Base-by-base conservation (phyloP, 1,140 invertebrate genomes). In the Marisa cornuarietis region DNA sequence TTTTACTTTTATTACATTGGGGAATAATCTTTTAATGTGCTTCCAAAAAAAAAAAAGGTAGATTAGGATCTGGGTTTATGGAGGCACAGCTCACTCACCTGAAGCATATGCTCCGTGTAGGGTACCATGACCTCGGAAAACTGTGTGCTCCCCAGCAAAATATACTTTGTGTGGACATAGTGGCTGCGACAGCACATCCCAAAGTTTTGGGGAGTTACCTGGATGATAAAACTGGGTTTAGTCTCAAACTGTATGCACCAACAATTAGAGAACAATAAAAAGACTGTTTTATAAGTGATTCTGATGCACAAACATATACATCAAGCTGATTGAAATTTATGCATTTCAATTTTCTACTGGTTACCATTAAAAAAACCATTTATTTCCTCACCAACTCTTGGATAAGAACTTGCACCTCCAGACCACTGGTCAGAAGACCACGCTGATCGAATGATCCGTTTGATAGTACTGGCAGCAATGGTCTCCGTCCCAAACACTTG, bases 101-200 rank as follows among this genome's bases (percentile, higher is more conserved):
- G 87, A 88, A 26, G 81, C 79, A 68, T 84, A 88, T 5, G 85
- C 85, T 11, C 87, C 87, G 63, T 88, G 85, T 22, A 86, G 63
- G 26, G 82, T 79, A 6, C 86, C 87, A 42, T 83, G 71, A 49
- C 76, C 77, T 4, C 75, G 69, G n/a, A 82, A 77, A 52, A 68
- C 66, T n/a, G 84, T 85, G 73, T 88, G 77, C n/a, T 85, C 84
- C 18, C 85, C 85, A 54, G 84, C 87, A 82, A 88, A 88, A 73
- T 83, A 87, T 7, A 88, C 79, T 11, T 58, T 58, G 78, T 84
- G 78, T 0, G 87, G 87, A 72, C 85, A 86, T 18, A 86, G 42
- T 0, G 85, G 85, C 68, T 83, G 31, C 5, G 84, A 31, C 18
- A 88, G 73, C 6, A 71, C 68, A 61, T 85, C 80, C 83, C 83